A percentile compares a stretch with the other conserved stretches of the same genome.
Evolutionary conservation across 2,797 vertebrate genomes (phyloP).

Genomic region (Crenuchus spilurus): DNA sequence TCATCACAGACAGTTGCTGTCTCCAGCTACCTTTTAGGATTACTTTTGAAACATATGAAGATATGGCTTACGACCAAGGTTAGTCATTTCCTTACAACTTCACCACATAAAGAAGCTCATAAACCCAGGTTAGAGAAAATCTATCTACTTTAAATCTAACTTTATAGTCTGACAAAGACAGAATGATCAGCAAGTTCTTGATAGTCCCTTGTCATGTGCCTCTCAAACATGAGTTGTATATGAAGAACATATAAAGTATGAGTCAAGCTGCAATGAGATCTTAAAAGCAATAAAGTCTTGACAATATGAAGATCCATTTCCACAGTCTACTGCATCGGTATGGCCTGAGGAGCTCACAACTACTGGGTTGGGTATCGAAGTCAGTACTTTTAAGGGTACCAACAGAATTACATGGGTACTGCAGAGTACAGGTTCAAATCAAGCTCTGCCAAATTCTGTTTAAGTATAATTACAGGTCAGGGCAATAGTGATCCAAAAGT

Average conservation of each 20-base stretch:
- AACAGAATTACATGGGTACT: too few species aligned
- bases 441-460: too few species aligned
- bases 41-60: background rate
- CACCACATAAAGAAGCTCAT: too few species aligned
- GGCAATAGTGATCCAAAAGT: too few species aligned
- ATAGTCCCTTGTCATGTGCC: conserved; percentile 68
- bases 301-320: background rate
- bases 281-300: background rate
- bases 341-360: background rate
- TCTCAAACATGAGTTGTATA: conserved; percentile 56
- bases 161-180: background rate
- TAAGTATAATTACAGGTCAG: too few species aligned
- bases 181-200: conserved; percentile 59
- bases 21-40: background rate
- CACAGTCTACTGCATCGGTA: conserved; percentile 9
- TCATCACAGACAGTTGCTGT: background rate
- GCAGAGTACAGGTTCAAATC: too few species aligned
- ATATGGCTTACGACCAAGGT: background rate
- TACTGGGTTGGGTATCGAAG: too few species aligned
- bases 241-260: conserved; percentile 50
- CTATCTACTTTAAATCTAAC: background rate
- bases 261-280: conserved; percentile 23
- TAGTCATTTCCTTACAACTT: background rate
- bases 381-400: too few species aligned
- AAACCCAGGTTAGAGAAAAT: background rate